Base-by-base conservation (phyloP, 2,113 vertebrate genomes). In the Pelobates fuscus region DNA sequence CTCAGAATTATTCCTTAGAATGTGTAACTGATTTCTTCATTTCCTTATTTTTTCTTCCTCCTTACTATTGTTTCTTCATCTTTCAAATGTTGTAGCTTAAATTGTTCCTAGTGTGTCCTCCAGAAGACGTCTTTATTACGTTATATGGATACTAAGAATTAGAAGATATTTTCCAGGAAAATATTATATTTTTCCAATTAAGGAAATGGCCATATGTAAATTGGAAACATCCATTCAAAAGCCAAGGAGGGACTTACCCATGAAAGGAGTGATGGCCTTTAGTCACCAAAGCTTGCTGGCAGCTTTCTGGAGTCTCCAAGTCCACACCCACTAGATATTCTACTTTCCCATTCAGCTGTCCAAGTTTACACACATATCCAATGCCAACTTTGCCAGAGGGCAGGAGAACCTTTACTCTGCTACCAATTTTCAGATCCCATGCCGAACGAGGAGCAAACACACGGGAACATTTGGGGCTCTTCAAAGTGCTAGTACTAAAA, bases 371-470 rank as follows among this genome's bases (percentile, higher is more conserved):
- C 25, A 92, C 46, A 0, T 78, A 82, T 14, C 90, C 91, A 1
- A 86, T 88, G 78, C 88, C 88, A 81, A 91, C 84, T 37, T 88
- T 80, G 7, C 90, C 88, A 2, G 84, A 88, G 0, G 87, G 88
- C 61, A 92, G 80, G 83, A 92, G 82, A 73, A 91, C 76, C 71
- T 88, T 85, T 8, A 92, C 90, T 67, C 77, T 81, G 78, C 90
- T 89, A 37, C 92, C 90, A 32, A 86, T 67, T 60, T 89, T 85
- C 77, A 94, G 76, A 78, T 93, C 92, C 81, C 88, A 67, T 7
- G 88, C 86, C 17, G 89, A 91, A 77, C 90, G 87, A 1, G 91
- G 89, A 7, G 89, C 86, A 77, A 90, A 92, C n/a, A 78, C 90
- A 29, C 89, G 79, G 49, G 46, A 52, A 54, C 3, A 14, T 26